Base-by-base conservation (phyloP, 2,113 vertebrate species). In the Sisor rabdophorus region DNA sequence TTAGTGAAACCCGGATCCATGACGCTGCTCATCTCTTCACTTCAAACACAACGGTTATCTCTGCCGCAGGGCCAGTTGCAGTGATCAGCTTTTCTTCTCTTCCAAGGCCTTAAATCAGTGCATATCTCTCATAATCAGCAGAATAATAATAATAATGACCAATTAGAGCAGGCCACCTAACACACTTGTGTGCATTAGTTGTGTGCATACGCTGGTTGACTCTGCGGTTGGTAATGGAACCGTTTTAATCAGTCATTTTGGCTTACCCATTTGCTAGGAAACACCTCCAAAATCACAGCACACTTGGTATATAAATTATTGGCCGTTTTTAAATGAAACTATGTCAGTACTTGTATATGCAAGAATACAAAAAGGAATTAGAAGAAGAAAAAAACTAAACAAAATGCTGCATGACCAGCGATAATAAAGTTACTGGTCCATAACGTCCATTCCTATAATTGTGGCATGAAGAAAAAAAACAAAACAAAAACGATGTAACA, bases 371-470 rank as follows among this genome's bases (percentile, higher is more conserved):
- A 77, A 83, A 67, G 17, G 47, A 61, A 20, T 3, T 1, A 5
- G 53, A 5, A 84, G 75, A 84, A 77, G 53, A 69, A 80, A 68
- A 32, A 73, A 7, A 85, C 81, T 81, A 73, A 32, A 47, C 80
- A 69, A 61, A 68, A 75, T 69, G 69, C 59, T 71, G 56, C 52
- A 58, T 81, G 64, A 78, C 78, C 81, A 73, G 79, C 84, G 81
- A 80, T 70, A 76, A 61, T 85, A 90, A 87, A 92, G 88, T 85
- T 88, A 88, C 91, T 93, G 92, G 89, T 93, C 92, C 88, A 88
- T 81, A 84, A 82, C 81, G 85, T 87, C 83, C 83, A 82, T 75
- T 75, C 36, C n/a, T 56, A 11, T 78, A 13, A 63, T 30, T 50
- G 60, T 81, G 77, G 54, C 68, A 83, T 48, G 64, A 81, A 58